Evolutionary conservation across 2,888 invertebrate species (phyloP).

Genomic region (Linhomoeus sp.): DNA sequence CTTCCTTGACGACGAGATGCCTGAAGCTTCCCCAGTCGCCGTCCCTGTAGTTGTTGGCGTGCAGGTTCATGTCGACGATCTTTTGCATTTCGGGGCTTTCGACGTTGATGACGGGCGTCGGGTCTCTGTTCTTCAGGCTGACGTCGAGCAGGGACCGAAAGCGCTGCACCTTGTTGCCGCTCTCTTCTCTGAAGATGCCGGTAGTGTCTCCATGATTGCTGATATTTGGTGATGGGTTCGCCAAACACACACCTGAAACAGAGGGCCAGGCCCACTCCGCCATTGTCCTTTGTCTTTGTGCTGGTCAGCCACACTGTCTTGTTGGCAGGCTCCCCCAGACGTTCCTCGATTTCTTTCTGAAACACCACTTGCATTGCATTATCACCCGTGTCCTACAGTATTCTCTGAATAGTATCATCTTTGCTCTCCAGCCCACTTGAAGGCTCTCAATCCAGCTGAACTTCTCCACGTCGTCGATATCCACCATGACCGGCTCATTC

Average conservation of each 20-base stretch:
- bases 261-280: slow-evolving; percentile 70
- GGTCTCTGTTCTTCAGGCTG: slow-evolving; percentile 16
- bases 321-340: slow-evolving; percentile 37
- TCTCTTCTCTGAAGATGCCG: slow-evolving; percentile 19
- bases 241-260: slow-evolving; percentile 55
- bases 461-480: slow-evolving; percentile 23
- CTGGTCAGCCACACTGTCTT: slow-evolving; percentile 39
- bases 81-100: slow-evolving; percentile 15
- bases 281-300: slow-evolving; percentile 43
- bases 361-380: too few relatives aligned
- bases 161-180: slow-evolving; percentile 20
- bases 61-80: slow-evolving; percentile 45
- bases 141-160: slow-evolving; percentile 24
- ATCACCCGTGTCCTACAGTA: too few relatives aligned
- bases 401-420: too few relatives aligned
- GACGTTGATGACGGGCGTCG: slow-evolving; percentile 14
- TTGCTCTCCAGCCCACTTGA: too few relatives aligned
- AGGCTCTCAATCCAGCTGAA: slow-evolving; percentile 25
- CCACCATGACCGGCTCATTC: slow-evolving; percentile 22
- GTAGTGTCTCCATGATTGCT: too few relatives aligned
- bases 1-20: slow-evolving; percentile 48
- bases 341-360: slow-evolving; percentile 39
- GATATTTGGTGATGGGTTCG: too few relatives aligned
- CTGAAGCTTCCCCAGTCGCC: slow-evolving; percentile 67
- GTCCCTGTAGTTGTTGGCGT: slow-evolving; percentile 60